Evolutionary conservation across 2,888 invertebrate species (phyloP), one percentile per base, ranked within the genome.

Genomic region (Phorcus lineatus): DNA sequence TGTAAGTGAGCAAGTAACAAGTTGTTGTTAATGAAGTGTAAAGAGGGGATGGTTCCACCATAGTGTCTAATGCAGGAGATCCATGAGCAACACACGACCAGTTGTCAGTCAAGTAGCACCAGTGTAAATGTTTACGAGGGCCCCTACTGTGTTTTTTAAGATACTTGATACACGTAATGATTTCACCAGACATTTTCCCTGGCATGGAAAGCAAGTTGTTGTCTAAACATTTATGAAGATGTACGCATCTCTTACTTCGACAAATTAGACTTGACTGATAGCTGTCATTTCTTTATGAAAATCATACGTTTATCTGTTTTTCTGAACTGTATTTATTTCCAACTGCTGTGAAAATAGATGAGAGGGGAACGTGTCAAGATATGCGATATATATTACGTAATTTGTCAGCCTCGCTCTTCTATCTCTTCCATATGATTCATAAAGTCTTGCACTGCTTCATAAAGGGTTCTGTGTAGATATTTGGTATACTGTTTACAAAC

Each of bases 101-200:
- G 70, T 70, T 70, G 70, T 70, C 70, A 70, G 70, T 70, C 70
- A 70, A 70, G 70, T 36, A 70, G 70, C 36, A 70, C 36, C 19
- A 36, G 40, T 70, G 70, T 70, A 70, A 70, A 70, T 70, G 70
- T 70, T 70, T 70, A 70, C 36, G 40, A 36, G 36, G 16, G 70
- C 70, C 36, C 19, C 36, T 28, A 36, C 19, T 31, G 19, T 70
- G 70, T 70, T 70, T 70, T 62, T 36, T 31, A 70, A 36, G 70
- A 70, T 19, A 70, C 70, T 31, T 36, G 70, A 70, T 70, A 28
- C 70, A 70, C 36, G 70, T 70, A 70, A 70, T 70, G 70, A 70
- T 70, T 70, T 70, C 36, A 36, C 31, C 70, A 70, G 70, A 70
- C 70, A 70, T 70, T 70, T 70, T 70, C 31, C 11, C 70, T 70